Evolutionary conservation across 2,888 invertebrate species (phyloP), one percentile per base, ranked within the genome.

Genomic region (Phaonia tiefii): DNA sequence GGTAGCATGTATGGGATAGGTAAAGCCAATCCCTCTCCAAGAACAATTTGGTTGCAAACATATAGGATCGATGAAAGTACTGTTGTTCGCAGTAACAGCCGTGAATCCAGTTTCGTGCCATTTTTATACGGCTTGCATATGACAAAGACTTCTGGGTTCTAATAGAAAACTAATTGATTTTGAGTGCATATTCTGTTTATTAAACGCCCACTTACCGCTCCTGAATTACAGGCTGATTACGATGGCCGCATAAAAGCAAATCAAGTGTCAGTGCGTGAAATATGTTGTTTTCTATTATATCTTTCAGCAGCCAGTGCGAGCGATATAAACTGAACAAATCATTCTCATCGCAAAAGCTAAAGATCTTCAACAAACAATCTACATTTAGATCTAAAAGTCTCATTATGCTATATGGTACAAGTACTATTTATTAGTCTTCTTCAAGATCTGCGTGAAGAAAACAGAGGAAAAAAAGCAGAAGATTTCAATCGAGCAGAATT

Each of bases 51-150:
- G 93, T 92, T 86, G 93, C 91, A 81, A 91, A 91, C 87, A 92
- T 92, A 54, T 87, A 88, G 4, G 86, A 86, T 65, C 91, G 90
- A 58, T 91, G 90, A 72, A 92, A 90, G 51, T 92, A 88, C 13
- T 90, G 86, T 37, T 88, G 89, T 81, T 92, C 92, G 13, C 88
- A 86, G 84, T 92, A 94, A 65, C 88, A 88, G 1, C 93, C 93
- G 60, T 88, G 89, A n/a, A 90, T 85, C 93, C 93, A 94, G 85
- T 93, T 93, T n/a, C 89, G 90, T 87, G 86, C 91, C 87, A 87
- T 88, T 87, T 83, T 89, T 83, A 85, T 87, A 65, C 85, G 89
- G 84, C 85, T 91, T 39, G 81, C 89, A 79, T 85, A 89, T 31
- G 86, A 89, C 51, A 86, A 87, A 86, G 86, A 89, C 1, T 83